Conservation (phyloP, 2,888 invertebrate genomes). For the Aspidapion aeneum region DNA sequence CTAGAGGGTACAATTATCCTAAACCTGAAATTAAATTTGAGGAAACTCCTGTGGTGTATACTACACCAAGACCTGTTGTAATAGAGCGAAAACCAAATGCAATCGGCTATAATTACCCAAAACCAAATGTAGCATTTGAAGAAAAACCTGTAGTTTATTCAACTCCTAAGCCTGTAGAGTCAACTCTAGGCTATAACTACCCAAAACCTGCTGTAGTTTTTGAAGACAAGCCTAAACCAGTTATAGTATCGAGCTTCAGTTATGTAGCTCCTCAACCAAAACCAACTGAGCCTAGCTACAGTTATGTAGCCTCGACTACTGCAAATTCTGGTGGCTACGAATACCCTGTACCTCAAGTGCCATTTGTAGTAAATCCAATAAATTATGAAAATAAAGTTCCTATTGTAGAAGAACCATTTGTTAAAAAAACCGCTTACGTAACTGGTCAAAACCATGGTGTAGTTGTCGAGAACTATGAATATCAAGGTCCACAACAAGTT, state of each 20-base stretch:
- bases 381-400: slow-evolving; percentile 32
- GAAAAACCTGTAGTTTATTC: background rate
- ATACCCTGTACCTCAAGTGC: slow-evolving; percentile 33
- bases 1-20: background rate
- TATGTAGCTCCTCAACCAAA: slow-evolving; percentile 1
- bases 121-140: background rate
- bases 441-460: slow-evolving; percentile 31
- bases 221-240: slow-evolving; percentile 34
- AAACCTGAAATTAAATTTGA: slow-evolving; percentile 15
- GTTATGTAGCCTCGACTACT: slow-evolving; percentile 13
- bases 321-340: slow-evolving; percentile 29
- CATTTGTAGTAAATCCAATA: slow-evolving; percentile 43
- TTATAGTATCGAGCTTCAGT: background rate
- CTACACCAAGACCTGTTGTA: slow-evolving; percentile 39
- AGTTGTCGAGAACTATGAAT: slow-evolving; percentile 19
- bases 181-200: slow-evolving; percentile 43
- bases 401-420: slow-evolving; percentile 39
- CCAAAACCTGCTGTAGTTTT: slow-evolving; percentile 39
- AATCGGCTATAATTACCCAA: background rate
- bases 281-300: slow-evolving; percentile 32
- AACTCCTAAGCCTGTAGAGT: slow-evolving; percentile 12
- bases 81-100: background rate
- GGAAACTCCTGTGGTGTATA: slow-evolving; percentile 30
- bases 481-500: slow-evolving; percentile 8
- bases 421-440: slow-evolving; percentile 41